Percentiles rank a stretch among this genome's conserved stretches.
These are phyloP conservation scores for Camelus bactrianus DNA, from an alignment of 2,113 vertebrate species.

Conservation along the genomic window DNA sequence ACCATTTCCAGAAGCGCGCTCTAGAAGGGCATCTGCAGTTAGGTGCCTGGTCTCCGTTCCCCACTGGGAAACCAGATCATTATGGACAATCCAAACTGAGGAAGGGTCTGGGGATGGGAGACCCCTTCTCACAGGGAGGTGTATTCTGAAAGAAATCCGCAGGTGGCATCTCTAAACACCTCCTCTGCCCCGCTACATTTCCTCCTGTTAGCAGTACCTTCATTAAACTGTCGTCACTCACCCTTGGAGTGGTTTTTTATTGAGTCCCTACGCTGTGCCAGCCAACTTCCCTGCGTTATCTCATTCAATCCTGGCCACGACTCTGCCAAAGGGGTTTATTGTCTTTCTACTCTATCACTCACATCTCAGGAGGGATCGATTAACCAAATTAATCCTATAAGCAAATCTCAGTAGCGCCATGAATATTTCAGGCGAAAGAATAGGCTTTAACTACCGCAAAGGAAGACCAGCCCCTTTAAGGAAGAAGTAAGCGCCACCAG, in stretches of 20 bases:
- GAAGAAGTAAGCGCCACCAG: background rate
- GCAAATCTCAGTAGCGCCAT: slow-evolving; percentile 28
- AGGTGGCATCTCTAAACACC: too few species aligned
- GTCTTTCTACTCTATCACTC: slow-evolving; percentile 18
- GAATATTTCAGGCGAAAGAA: slow-evolving; percentile 27
- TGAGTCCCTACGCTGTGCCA: background rate
- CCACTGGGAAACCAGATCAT: background rate
- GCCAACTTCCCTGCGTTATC: background rate
- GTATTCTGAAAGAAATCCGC: background rate
- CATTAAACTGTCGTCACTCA: background rate
- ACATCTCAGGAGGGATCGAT: slow-evolving; percentile 61
- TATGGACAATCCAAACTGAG: background rate
- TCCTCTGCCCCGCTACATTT: background rate
- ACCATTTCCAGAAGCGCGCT: background rate
- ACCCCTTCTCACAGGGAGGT: background rate
- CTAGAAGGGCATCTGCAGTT: background rate
- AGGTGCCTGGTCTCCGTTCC: background rate
- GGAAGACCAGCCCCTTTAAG: slow-evolving; percentile 28
- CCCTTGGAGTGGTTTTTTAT: background rate
- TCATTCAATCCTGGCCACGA: background rate
- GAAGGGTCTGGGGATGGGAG: background rate
- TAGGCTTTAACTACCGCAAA: background rate
- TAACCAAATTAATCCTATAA: slow-evolving; percentile 59
- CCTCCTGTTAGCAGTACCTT: background rate
- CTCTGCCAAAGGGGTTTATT: slow-evolving; percentile 5